A percentile compares a stretch with the other conserved stretches of the same genome.
These are phyloP conservation scores for Apocrypta bakeri DNA, from an alignment of 1,140 invertebrate genomes.

Conservation along the genomic window DNA sequence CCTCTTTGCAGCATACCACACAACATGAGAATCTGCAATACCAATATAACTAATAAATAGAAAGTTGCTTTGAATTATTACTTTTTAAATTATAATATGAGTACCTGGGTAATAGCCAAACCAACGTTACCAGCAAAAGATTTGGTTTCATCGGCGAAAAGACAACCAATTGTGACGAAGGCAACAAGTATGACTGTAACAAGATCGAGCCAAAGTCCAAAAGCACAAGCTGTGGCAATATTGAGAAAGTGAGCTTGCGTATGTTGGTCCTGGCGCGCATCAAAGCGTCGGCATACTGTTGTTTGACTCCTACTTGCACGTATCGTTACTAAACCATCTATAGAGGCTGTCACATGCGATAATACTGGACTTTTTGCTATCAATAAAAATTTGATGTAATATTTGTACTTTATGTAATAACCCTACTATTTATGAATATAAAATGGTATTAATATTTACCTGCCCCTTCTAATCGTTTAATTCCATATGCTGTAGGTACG, in stretches of 20 bases:
- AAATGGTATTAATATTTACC: constrained; percentile 75
- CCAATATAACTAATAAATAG: neutral
- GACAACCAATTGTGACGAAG: constrained; percentile 82
- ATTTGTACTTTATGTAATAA: no score
- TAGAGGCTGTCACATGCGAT: constrained; percentile 84
- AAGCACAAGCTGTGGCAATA: constrained; percentile 83
- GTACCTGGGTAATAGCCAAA: constrained; percentile 86
- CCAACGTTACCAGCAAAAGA: constrained; percentile 80
- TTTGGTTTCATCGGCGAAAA: constrained; percentile 72
- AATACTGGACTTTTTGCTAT: constrained; percentile 83
- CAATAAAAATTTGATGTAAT: no score
- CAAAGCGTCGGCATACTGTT: constrained; percentile 82
- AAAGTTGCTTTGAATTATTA: neutral
- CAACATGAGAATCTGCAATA: constrained; percentile 71
- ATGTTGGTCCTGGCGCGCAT: constrained; percentile 80
- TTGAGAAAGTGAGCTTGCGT: constrained; percentile 81
- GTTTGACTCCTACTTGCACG: constrained; percentile 81
- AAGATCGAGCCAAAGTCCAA: constrained; percentile 87
- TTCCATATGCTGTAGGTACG: constrained; percentile 83
- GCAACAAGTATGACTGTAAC: constrained; percentile 82
- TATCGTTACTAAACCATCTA: constrained; percentile 88
- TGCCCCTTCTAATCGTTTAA: constrained; percentile 88
- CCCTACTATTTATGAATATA: no score
- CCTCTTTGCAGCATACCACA: constrained; percentile 91
- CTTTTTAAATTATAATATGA: constrained; percentile 58